A percentile compares a stretch with the other conserved stretches of the same genome.
phyloP scores from a whole-genome alignment of 2,113 vertebrate genomes.

The Oncorhynchus kisutch region DNA sequence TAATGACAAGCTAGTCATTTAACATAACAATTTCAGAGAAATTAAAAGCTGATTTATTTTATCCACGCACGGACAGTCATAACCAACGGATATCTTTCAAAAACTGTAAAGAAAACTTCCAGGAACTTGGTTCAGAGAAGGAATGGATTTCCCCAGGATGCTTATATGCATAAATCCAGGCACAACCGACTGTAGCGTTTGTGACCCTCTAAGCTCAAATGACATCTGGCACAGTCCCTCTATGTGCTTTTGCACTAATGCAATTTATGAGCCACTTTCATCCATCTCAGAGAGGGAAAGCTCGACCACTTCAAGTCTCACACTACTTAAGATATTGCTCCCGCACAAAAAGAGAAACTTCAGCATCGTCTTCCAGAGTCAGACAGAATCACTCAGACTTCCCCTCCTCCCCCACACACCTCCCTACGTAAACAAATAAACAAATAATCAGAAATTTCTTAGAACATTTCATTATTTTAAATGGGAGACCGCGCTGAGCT shows the following conservation, averaged over 20 bases:
- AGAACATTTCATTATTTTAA: slow-evolving; percentile 62
- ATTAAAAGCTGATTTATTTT: too few relatives aligned
- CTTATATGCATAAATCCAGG: slow-evolving; percentile 14
- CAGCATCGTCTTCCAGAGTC: slow-evolving; percentile 22
- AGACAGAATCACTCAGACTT: slow-evolving; percentile 33
- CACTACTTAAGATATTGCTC: slow-evolving; percentile 61
- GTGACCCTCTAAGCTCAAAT: slow-evolving; percentile 36
- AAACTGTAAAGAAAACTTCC: too few relatives aligned
- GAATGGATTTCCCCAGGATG: not conserved
- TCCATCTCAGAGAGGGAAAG: slow-evolving; percentile 47
- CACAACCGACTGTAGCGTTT: not conserved
- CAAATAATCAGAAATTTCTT: not conserved
- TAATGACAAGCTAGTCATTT: not conserved
- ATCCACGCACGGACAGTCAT: too few relatives aligned
- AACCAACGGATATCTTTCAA: too few relatives aligned
- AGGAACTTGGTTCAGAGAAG: not conserved
- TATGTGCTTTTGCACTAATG: slow-evolving; percentile 54
- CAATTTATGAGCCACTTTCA: slow-evolving; percentile 64
- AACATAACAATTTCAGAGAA: not conserved
- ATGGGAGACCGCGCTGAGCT: slow-evolving; percentile 36
- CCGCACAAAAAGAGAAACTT: slow-evolving; percentile 30
- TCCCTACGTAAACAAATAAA: not conserved
- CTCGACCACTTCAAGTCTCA: slow-evolving; percentile 34
- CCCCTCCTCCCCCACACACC: not conserved
- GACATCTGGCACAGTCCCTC: slow-evolving; percentile 35